Evolutionary conservation across 2,888 invertebrate species (phyloP).

Genomic region (Polymixis lichenea): DNA sequence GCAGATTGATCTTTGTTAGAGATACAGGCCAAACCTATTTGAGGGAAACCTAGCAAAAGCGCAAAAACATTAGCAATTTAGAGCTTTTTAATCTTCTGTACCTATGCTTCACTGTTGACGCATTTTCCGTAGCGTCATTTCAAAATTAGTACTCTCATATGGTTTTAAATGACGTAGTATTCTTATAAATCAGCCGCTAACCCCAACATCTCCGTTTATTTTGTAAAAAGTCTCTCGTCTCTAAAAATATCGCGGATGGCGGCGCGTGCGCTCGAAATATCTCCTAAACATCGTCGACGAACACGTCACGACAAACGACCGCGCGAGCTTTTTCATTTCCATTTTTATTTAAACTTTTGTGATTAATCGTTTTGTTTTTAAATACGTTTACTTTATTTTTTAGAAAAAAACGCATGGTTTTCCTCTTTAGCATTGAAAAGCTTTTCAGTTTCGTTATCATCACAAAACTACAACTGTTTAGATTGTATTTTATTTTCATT

Average conservation of each 20-base stretch:
- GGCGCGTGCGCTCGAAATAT: constrained; percentile 85
- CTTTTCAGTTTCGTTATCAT: constrained; percentile 12
- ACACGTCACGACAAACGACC: constrained; percentile 74
- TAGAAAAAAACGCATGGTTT: constrained; percentile 8
- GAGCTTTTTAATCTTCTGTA: neutral
- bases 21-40: constrained; percentile 10
- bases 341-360: constrained; percentile 59
- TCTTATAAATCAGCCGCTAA: constrained; percentile 82
- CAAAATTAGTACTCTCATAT: constrained; percentile 15
- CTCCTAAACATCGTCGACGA: constrained; percentile 77
- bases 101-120: neutral
- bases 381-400: constrained; percentile 32
- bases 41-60: neutral
- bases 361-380: constrained; percentile 62
- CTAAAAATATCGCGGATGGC: constrained; percentile 87
- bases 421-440: constrained; percentile 1
- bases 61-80: neutral
- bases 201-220: constrained; percentile 85
- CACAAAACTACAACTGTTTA: constrained; percentile 29
- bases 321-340: constrained; percentile 63
- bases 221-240: constrained; percentile 88
- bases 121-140: neutral
- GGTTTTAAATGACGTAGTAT: constrained; percentile 53
- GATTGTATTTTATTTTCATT: constrained; percentile 28
- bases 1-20: constrained; percentile 1